Conservation (phyloP, 2,888 invertebrate species). For the Sminthurides aquaticus region DNA sequence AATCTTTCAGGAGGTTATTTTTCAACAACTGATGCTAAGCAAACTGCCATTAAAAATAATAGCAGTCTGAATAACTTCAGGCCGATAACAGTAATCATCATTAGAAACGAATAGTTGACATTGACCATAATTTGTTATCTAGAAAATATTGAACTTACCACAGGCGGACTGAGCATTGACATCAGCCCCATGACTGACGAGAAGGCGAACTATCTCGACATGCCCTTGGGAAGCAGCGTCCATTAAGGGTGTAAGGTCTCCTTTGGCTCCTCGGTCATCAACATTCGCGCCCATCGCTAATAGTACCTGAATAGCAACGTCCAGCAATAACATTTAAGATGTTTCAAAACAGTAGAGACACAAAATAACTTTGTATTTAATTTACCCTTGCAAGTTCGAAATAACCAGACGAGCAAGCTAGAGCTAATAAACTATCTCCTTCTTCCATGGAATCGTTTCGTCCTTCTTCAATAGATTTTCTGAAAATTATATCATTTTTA, state of each 20-base stretch:
- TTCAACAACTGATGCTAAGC: conserved; percentile 12
- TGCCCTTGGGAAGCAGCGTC: conserved; percentile 94
- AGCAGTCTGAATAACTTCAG: conserved; percentile 2
- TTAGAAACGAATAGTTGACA: conserved; percentile 1
- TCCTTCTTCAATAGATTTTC: conserved; percentile 84
- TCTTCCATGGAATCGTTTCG: conserved; percentile 93
- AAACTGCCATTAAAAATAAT: not conserved
- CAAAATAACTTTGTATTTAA: conserved; percentile 2
- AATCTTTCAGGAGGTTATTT: conserved; percentile 18
- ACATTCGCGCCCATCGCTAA: conserved; percentile 96
- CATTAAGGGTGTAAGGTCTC: conserved; percentile 96
- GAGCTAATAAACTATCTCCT: conserved; percentile 88
- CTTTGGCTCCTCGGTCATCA: conserved; percentile 93
- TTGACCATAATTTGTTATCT: not conserved
- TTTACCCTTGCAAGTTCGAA: conserved; percentile 88
- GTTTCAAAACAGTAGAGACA: not conserved
- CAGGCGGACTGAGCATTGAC: conserved; percentile 88
- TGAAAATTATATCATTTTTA: conserved; percentile 45
- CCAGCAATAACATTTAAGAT: not conserved
- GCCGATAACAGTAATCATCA: conserved; percentile 23
- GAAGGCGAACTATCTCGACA: conserved; percentile 79
- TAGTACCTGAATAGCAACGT: conserved; percentile 61
- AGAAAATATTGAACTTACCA: conserved; percentile 53
- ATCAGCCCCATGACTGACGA: conserved; percentile 83
- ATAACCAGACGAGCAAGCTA: conserved; percentile 95